These are phyloP conservation scores for Planiliza haematocheilus DNA, from an alignment of 2,113 vertebrate species.

Conservation along the genomic window DNA sequence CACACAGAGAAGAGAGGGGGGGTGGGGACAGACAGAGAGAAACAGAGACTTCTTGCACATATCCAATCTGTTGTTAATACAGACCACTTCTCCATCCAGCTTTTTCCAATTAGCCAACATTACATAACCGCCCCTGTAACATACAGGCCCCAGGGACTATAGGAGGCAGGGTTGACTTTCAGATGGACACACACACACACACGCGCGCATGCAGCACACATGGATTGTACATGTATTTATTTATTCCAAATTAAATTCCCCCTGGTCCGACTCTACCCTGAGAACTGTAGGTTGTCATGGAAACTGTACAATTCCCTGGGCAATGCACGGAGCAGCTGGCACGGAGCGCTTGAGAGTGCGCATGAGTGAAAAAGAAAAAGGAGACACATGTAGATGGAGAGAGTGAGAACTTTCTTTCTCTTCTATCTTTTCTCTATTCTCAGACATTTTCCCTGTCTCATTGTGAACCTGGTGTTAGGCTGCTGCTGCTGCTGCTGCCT, in stretches of 20 bases:
- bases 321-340: conserved; percentile 71
- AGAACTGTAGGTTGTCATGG: conserved; percentile 78
- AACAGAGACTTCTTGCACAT: conserved; percentile 28
- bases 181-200: conserved; percentile 2
- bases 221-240: conserved; percentile 65
- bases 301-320: conserved; percentile 77
- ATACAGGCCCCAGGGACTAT: conserved; percentile 19
- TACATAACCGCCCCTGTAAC: conserved; percentile 44
- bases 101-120: conserved; percentile 50
- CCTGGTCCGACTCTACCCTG: conserved; percentile 60
- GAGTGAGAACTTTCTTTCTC: conserved; percentile 4
- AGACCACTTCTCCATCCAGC: conserved; percentile 40
- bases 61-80: conserved; percentile 50
- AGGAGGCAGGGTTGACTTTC: conserved; percentile 22
- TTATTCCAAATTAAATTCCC: conserved; percentile 68
- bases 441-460: not conserved
- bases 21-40: conserved; percentile 24
- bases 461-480: not conserved
- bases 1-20: conserved; percentile 24
- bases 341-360: conserved; percentile 41
- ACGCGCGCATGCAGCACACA: not conserved
- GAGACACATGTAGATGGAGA: conserved; percentile 22
- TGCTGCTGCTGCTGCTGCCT: not conserved
- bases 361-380: conserved; percentile 15
- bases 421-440: not conserved